A percentile compares a stretch with the other conserved stretches of the same genome.
phyloP scores from a whole-genome alignment of 2,797 vertebrate species.

The Phataginus tricuspis region DNA sequence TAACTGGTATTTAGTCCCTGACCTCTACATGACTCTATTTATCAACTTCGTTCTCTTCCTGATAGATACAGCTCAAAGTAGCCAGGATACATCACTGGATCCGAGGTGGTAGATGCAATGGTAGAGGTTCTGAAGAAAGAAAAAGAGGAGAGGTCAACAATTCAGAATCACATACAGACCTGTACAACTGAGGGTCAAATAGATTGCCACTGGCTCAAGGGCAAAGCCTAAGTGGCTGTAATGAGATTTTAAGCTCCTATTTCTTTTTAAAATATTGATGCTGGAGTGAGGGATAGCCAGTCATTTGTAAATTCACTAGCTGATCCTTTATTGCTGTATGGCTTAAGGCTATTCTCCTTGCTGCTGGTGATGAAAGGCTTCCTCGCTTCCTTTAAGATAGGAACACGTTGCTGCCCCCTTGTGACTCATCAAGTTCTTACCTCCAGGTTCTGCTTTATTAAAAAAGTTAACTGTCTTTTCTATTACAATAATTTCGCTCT shows the following conservation, averaged over 20 bases:
- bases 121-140: not conserved
- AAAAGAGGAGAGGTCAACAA: not conserved
- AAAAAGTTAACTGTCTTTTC: not conserved
- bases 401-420: constrained; percentile 69
- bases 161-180: not conserved
- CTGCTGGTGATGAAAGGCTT: not conserved
- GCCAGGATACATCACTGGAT: not conserved
- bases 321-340: not conserved
- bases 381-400: not conserved
- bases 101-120: not conserved
- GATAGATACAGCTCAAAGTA: not conserved
- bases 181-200: not conserved
- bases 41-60: not conserved
- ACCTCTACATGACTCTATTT: not conserved
- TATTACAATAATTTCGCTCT: not conserved
- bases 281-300: not conserved
- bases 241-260: not conserved
- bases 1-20: not conserved
- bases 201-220: not conserved
- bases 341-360: not conserved
- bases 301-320: not conserved
- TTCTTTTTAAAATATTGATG: not conserved
- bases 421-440: constrained; percentile 33
- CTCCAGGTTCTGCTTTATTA: not conserved
- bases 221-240: not conserved